Evolutionary conservation across 2,888 invertebrate genomes (phyloP), one percentile per base, ranked within the genome.

Genomic region (Deilephila elpenor): DNA sequence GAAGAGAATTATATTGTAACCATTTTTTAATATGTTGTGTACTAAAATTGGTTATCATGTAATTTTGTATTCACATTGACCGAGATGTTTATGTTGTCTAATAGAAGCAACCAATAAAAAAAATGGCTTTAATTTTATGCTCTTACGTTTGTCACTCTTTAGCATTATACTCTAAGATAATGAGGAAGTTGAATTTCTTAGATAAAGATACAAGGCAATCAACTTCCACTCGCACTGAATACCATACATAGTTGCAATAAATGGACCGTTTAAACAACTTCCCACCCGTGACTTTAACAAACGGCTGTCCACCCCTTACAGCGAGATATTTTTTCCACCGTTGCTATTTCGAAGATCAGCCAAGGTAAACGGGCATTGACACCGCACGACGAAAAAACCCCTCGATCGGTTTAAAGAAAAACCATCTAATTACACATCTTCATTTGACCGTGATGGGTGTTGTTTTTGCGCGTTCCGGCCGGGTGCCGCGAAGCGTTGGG

Each of bases 391-490:
- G 71, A 82, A 81, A 90, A 91, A 90, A 89, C 88, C 83, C 83
- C 80, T 82, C 88, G 86, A 89, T 90, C 85, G 84, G 80, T 84
- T 83, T 74, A 80, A 75, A 84, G 79, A 92, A 93, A 92, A 92
- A 91, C 84, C 83, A 83, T 86, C 88, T 91, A 93, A 94, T 93
- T 92, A 91, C 92, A 91, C 81, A 89, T 92, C 93, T 94, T 92
- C 94, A 94, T 94, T 94, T 93, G 92, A 93, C 90, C 94, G 93
- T 94, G 93, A 89, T 91, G 88, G 85, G 84, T 79, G 80, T 84
- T 76, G 84, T 90, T 91, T 93, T 93, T 92, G 88, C 87, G 80
- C 82, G 78, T 91, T 89, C 88, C 91, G 88, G 87, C 78, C 84
- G 83, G 87, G 76, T 85, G 87, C 80, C 77, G 80, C 80, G 79